These are phyloP conservation scores for Melanotaenia boesemani DNA, from an alignment of 2,797 vertebrate genomes.

Conservation along the genomic window DNA sequence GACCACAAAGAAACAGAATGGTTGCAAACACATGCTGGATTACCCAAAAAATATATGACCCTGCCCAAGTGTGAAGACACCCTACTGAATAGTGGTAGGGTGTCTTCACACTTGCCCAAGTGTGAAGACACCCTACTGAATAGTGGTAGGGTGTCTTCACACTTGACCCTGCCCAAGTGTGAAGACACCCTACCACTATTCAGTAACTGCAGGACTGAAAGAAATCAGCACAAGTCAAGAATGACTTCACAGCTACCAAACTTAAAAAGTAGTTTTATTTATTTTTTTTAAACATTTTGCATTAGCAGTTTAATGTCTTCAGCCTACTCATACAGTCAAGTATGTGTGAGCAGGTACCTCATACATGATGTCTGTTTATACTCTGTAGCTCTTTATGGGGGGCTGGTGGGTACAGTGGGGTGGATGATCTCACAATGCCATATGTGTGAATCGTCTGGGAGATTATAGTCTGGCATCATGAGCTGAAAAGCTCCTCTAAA, in stretches of 20 bases:
- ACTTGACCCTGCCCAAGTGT: not conserved
- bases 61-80: not conserved
- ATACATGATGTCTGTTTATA: constrained; percentile 40
- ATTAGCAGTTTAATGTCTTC: not conserved
- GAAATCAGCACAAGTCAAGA: not conserved
- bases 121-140: too few species aligned
- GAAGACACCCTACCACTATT: not conserved
- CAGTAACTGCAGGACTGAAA: not conserved
- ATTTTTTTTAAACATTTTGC: not conserved
- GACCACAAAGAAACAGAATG: not conserved
- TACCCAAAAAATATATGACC: too few species aligned
- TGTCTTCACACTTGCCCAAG: too few species aligned
- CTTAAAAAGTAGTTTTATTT: not conserved
- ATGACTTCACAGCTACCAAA: too few species aligned
- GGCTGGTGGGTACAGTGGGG: constrained; percentile 3
- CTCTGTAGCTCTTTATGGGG: constrained; percentile 37
- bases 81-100: too few species aligned
- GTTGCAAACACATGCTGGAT: too few species aligned
- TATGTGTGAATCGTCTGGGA: constrained; percentile 77
- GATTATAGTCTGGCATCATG: constrained; percentile 76
- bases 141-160: too few species aligned
- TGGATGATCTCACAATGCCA: constrained; percentile 71
- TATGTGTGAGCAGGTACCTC: constrained; percentile 30
- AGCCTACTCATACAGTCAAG: not conserved
- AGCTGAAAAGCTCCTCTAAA: constrained; percentile 72